These are phyloP conservation scores for Meloidogyne hapla DNA, from an alignment of 1,140 invertebrate genomes.

Conservation along the genomic window DNA sequence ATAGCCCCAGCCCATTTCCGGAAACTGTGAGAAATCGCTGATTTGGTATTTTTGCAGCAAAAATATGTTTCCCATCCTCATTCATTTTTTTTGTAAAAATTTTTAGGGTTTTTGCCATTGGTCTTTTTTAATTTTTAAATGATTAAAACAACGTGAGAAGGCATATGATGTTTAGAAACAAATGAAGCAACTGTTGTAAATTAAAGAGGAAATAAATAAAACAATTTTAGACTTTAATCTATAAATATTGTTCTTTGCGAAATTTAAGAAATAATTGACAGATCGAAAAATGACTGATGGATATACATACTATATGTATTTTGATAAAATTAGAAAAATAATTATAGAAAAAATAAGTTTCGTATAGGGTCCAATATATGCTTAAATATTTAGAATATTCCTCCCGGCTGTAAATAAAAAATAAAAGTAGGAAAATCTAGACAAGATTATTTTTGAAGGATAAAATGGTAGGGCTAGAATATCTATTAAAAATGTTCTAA, in stretches of 20 bases:
- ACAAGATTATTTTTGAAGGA: too few relatives aligned
- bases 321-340: neutral
- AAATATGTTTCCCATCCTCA: too few relatives aligned
- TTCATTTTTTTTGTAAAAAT: neutral
- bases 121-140: neutral
- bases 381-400: too few relatives aligned
- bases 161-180: neutral
- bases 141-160: neutral
- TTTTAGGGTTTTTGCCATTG: neutral
- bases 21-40: too few relatives aligned
- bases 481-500: too few relatives aligned
- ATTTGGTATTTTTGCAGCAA: too few relatives aligned
- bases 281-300: neutral
- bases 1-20: too few relatives aligned
- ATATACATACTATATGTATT: neutral
- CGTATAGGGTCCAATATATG: too few relatives aligned
- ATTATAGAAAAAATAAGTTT: too few relatives aligned
- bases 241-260: neutral
- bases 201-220: neutral
- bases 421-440: too few relatives aligned
- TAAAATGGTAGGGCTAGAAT: too few relatives aligned
- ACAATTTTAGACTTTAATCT: neutral
- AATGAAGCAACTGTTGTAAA: neutral
- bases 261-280: conserved; percentile 6
- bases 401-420: too few relatives aligned